Evolutionary conservation across 1,140 invertebrate genomes (phyloP).

Genomic region (Holotrichia oblita): DNA sequence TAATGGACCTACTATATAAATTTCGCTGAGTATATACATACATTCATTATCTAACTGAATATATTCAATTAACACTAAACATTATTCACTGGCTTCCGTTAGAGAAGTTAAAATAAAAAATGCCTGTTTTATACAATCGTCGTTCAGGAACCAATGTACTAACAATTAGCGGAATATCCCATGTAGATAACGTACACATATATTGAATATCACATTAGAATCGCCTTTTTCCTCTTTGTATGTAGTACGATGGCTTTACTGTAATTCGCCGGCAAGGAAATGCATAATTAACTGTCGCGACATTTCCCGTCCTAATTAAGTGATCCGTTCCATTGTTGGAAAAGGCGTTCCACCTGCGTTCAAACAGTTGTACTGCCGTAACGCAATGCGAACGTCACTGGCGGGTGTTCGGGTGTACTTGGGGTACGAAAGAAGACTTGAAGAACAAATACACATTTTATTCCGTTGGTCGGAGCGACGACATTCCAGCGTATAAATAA

Average conservation of each 20-base stretch:
- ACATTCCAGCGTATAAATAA: slow-evolving; percentile 29
- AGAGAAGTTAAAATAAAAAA: too few species aligned
- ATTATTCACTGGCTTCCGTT: too few species aligned
- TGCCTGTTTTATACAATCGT: too few species aligned
- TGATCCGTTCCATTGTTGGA: not conserved
- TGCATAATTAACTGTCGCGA: slow-evolving; percentile 6
- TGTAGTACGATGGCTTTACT: not conserved
- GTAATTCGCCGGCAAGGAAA: not conserved
- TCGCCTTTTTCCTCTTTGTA: not conserved
- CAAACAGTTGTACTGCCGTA: not conserved
- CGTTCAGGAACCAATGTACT: too few species aligned
- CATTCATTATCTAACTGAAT: too few species aligned
- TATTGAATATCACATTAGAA: not conserved
- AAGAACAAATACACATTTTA: slow-evolving; percentile 15
- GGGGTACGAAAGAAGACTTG: too few species aligned
- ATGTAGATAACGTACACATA: not conserved
- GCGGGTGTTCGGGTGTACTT: too few species aligned
- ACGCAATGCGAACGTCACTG: too few species aligned
- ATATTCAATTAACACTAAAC: too few species aligned
- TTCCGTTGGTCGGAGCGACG: not conserved
- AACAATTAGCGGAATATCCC: too few species aligned
- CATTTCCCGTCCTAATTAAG: slow-evolving; percentile 12
- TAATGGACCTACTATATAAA: too few species aligned
- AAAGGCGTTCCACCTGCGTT: not conserved
- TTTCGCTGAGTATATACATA: too few species aligned